These are phyloP conservation scores for Mesocricetus auratus DNA, from an alignment of 2,113 vertebrate species.

Conservation along the genomic window DNA sequence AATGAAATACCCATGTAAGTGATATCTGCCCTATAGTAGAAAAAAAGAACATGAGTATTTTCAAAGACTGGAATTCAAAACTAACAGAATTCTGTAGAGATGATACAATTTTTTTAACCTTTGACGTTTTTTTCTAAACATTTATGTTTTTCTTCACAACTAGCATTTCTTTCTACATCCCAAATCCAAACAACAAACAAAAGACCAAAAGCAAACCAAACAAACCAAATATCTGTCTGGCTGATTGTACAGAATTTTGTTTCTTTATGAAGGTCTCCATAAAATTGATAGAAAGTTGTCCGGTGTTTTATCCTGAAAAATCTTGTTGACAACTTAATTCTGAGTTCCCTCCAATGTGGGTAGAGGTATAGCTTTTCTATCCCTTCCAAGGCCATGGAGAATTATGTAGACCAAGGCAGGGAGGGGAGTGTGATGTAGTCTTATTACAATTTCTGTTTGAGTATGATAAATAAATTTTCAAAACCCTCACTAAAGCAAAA, in stretches of 20 bases:
- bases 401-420: too few relatives aligned
- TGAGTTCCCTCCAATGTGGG: fast-evolving
- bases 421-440: neutral
- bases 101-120: too few relatives aligned
- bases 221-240: too few relatives aligned
- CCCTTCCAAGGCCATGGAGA: neutral
- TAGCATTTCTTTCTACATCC: neutral
- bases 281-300: neutral
- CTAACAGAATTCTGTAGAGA: neutral
- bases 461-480: neutral
- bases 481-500: neutral
- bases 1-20: neutral
- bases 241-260: neutral
- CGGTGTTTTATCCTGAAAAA: neutral
- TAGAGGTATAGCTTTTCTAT: neutral
- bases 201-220: too few relatives aligned
- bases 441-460: neutral
- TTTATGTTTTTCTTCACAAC: neutral
- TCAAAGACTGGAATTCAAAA: neutral
- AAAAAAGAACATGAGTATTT: neutral
- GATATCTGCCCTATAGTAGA: neutral
- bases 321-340: neutral
- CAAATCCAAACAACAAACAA: too few relatives aligned
- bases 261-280: neutral
- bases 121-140: neutral